These are phyloP conservation scores for Glossosoma conforme DNA, from an alignment of 1,140 invertebrate species.

Conservation along the genomic window DNA sequence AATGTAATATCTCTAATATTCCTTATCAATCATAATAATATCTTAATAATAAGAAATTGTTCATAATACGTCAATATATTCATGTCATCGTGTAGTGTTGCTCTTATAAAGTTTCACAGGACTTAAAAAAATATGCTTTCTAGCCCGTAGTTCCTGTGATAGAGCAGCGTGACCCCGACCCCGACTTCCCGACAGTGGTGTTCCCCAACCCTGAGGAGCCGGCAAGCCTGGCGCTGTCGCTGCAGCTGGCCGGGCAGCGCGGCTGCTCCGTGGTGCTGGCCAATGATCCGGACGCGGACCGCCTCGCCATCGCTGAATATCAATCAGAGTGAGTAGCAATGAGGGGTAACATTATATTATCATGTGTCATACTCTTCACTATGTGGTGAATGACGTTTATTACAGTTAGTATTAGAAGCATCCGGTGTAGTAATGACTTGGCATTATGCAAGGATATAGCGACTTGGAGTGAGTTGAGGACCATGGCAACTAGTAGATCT, in stretches of 20 bases:
- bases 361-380: no score
- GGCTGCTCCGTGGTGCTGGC: conserved; percentile 78
- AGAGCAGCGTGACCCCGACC: conserved; percentile 86
- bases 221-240: conserved; percentile 79
- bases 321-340: conserved; percentile 48
- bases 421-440: no score
- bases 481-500: no score
- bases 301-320: conserved; percentile 88
- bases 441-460: no score
- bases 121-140: no score
- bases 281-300: conserved; percentile 98
- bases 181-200: conserved; percentile 93
- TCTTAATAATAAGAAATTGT: background rate
- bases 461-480: no score
- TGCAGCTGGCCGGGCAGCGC: conserved; percentile 73
- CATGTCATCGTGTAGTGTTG: no score
- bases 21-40: background rate
- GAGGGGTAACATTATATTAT: no score
- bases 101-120: no score
- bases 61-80: no score
- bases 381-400: no score
- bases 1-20: conserved; percentile 47
- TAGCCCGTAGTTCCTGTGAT: conserved; percentile 54
- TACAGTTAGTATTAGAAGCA: no score
- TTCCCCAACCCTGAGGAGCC: conserved; percentile 99